These are phyloP conservation scores for Therioaphis trifolii DNA, from an alignment of 2,888 invertebrate species.

Conservation along the genomic window DNA sequence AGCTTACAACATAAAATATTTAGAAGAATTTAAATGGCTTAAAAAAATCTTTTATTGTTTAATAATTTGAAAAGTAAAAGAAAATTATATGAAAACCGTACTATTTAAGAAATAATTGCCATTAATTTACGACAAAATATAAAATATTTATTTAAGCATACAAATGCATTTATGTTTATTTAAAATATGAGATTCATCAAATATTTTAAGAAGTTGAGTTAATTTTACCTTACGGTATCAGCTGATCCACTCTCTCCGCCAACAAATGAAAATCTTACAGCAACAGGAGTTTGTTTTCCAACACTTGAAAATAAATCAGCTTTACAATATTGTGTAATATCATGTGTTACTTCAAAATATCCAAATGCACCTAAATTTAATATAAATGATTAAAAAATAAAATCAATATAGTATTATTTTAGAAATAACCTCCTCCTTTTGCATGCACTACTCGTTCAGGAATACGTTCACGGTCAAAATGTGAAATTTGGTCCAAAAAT, in stretches of 20 bases:
- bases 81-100: too few relatives aligned
- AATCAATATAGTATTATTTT: background rate
- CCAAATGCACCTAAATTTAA: slow-evolving; percentile 70
- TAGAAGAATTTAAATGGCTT: too few relatives aligned
- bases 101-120: too few relatives aligned
- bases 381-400: slow-evolving; percentile 15
- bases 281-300: slow-evolving; percentile 84
- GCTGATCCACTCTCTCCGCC: slow-evolving; percentile 84
- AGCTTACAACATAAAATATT: too few relatives aligned
- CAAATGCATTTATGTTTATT: too few relatives aligned
- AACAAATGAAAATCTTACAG: slow-evolving; percentile 85
- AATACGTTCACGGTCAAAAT: slow-evolving; percentile 92
- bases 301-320: slow-evolving; percentile 82
- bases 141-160: too few relatives aligned
- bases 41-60: too few relatives aligned
- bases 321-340: slow-evolving; percentile 82
- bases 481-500: slow-evolving; percentile 81
- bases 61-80: too few relatives aligned
- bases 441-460: slow-evolving; percentile 97
- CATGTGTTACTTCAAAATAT: slow-evolving; percentile 85
- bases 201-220: background rate
- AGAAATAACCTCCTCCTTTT: slow-evolving; percentile 82
- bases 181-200: background rate
- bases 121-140: too few relatives aligned
- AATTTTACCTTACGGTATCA: slow-evolving; percentile 66